A percentile compares a stretch with the other conserved stretches of the same genome.
phyloP scores from a whole-genome alignment of 2,113 vertebrate genomes.

The Misgurnus anguillicaudatus region DNA sequence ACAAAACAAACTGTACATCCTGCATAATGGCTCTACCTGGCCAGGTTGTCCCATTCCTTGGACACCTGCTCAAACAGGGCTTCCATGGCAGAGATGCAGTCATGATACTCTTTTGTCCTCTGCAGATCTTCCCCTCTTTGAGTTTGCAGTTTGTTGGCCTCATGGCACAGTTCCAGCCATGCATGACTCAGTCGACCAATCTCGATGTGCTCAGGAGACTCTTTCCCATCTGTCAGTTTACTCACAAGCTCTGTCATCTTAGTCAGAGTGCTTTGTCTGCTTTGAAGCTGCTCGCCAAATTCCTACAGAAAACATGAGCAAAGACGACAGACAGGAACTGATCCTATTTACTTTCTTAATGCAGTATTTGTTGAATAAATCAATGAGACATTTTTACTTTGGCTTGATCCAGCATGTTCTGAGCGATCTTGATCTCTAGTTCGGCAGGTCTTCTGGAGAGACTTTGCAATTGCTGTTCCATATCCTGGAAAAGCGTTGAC shows the following conservation, averaged over 20 bases:
- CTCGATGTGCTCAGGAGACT: conserved; percentile 88
- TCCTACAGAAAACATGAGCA: conserved; percentile 75
- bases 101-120: conserved; percentile 86
- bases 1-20: conserved; percentile 28
- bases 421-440: conserved; percentile 88
- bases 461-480: conserved; percentile 89
- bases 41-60: conserved; percentile 94
- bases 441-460: conserved; percentile 87
- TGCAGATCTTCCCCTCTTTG: conserved; percentile 89
- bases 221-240: conserved; percentile 81
- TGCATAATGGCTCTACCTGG: conserved; percentile 83
- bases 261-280: conserved; percentile 80
- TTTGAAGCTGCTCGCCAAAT: conserved; percentile 83
- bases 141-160: conserved; percentile 79
- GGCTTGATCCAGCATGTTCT: conserved; percentile 91
- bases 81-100: conserved; percentile 82
- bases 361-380: background rate
- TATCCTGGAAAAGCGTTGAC: conserved; percentile 87
- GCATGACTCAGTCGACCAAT: conserved; percentile 80
- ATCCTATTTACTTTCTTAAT: no score
- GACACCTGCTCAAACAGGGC: conserved; percentile 90
- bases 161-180: conserved; percentile 88
- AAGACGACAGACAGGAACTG: background rate
- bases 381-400: conserved; percentile 75
- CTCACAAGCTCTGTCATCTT: conserved; percentile 84